These are phyloP conservation scores for Psettodes erumei DNA, from an alignment of 2,113 vertebrate species.

Conservation along the genomic window DNA sequence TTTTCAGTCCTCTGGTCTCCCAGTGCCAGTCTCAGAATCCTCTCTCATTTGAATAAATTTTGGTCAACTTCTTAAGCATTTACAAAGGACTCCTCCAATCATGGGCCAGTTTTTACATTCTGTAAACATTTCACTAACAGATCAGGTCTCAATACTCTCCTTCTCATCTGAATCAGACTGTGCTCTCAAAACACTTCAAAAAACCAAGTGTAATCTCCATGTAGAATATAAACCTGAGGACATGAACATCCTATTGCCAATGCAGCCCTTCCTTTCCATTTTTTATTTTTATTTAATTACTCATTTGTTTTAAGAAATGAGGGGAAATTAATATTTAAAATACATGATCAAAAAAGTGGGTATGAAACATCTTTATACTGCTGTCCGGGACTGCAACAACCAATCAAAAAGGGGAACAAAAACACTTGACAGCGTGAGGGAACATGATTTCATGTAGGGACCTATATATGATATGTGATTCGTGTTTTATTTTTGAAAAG, in stretches of 20 bases:
- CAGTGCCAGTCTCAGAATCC: conserved; percentile 17
- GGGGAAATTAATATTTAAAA: neutral
- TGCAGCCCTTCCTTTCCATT: neutral
- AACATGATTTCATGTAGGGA: neutral
- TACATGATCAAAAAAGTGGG: neutral
- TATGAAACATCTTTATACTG: neutral
- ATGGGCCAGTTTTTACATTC: conserved; percentile 7
- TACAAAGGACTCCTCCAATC: conserved; percentile 4
- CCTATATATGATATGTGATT: neutral
- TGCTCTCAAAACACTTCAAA: neutral
- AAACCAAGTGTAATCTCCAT: no score
- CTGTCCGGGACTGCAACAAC: neutral
- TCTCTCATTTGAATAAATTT: neutral
- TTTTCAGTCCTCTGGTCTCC: conserved; percentile 18
- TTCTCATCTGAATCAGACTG: no score
- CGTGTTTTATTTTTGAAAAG: neutral
- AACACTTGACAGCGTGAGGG: neutral
- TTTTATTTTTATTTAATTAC: neutral
- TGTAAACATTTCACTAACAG: conserved; percentile 1
- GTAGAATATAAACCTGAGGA: neutral
- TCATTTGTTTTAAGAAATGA: no score
- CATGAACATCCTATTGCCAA: neutral
- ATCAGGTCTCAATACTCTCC: conserved; percentile 15
- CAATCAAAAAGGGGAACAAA: neutral
- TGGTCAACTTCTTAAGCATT: conserved; percentile 9